A percentile compares a stretch with the other conserved stretches of the same genome.
Evolutionary conservation across 1,140 invertebrate genomes (phyloP).

Genomic region (Episyrphus balteatus): DNA sequence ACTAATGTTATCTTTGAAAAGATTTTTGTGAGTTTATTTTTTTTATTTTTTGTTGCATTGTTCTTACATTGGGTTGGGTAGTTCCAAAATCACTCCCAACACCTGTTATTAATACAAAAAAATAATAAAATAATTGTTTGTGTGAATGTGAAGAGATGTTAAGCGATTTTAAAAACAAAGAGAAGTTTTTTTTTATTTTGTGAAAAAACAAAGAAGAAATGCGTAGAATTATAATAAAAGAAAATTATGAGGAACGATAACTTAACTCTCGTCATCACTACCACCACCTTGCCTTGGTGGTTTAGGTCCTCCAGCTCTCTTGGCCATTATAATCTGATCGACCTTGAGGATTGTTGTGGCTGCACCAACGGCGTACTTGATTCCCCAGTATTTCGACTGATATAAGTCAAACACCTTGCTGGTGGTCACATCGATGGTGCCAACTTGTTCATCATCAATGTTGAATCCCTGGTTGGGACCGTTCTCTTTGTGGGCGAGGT

Average conservation of each 20-base stretch:
- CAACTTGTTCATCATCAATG: conserved; percentile 63
- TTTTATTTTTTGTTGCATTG: no score
- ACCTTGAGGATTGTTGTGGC: conserved; percentile 90
- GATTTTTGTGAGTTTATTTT: no score
- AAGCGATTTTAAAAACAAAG: no score
- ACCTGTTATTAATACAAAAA: no score
- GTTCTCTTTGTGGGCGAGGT: conserved; percentile 78
- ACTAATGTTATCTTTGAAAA: no score
- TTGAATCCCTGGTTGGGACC: conserved; percentile 81
- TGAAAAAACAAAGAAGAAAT: no score
- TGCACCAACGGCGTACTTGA: conserved; percentile 90
- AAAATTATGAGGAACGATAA: neutral
- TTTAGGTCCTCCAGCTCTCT: conserved; percentile 91
- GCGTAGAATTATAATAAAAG: neutral
- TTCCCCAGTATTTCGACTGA: conserved; percentile 79
- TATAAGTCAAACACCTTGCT: conserved; percentile 75
- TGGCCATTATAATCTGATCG: conserved; percentile 99
- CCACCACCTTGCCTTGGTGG: conserved; percentile 41
- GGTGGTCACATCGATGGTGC: conserved; percentile 62
- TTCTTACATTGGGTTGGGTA: no score
- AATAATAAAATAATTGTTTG: no score
- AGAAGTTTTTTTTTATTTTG: no score
- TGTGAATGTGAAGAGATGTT: no score
- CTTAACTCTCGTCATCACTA: conserved; percentile 35
- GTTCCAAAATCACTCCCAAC: no score